Evolutionary conservation across 2,797 vertebrate genomes (phyloP).

Genomic region (Ciconia nigra): DNA sequence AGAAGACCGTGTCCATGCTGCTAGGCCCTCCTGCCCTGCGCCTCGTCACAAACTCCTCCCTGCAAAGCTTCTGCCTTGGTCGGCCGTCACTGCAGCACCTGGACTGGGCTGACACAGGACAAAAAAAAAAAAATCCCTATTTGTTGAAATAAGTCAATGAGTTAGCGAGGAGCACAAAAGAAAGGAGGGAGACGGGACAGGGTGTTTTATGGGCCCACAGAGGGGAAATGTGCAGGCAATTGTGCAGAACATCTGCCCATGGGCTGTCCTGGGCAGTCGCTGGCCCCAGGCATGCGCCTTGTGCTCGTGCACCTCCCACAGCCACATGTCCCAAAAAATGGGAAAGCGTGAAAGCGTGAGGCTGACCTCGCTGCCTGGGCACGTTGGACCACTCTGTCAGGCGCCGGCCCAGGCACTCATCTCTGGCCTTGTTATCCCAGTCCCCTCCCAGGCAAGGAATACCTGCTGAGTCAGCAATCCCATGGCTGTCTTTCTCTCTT

Average conservation of each 20-base stretch:
- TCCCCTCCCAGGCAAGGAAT: background rate
- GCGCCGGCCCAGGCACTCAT: background rate
- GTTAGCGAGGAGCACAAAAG: background rate
- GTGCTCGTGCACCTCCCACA: background rate
- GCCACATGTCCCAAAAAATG: background rate
- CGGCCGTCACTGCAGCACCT: background rate
- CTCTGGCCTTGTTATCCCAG: background rate
- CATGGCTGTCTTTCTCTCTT: background rate
- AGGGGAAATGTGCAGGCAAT: background rate
- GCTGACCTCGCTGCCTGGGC: background rate
- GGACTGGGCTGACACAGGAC: background rate
- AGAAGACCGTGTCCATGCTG: accelerated
- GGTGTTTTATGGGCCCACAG: background rate
- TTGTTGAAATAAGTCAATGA: background rate
- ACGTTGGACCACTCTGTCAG: accelerated
- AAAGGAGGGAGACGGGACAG: background rate
- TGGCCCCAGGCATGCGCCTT: background rate
- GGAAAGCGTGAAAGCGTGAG: accelerated
- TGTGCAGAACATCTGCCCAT: background rate
- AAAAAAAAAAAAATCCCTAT: background rate
- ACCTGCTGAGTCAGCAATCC: background rate
- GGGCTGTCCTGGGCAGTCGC: background rate
- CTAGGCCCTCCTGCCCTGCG: accelerated
- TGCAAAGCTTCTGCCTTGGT: background rate
- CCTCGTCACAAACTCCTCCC: background rate